Evolutionary conservation across 2,888 invertebrate species (phyloP).

Genomic region (Chalcis sispes): DNA sequence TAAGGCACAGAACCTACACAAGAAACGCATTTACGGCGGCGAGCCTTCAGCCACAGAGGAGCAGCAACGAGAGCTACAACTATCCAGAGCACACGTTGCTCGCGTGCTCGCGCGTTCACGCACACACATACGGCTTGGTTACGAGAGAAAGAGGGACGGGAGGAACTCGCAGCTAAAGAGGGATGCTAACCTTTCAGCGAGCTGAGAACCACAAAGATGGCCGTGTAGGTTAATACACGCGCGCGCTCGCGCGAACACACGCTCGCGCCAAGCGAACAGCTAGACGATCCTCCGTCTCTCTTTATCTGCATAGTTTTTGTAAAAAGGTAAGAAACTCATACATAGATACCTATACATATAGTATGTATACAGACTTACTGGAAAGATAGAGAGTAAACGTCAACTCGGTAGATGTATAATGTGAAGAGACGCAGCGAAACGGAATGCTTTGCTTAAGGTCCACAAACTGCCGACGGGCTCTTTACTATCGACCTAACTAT

Average conservation of each 20-base stretch:
- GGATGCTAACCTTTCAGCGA: slow-evolving; percentile 53
- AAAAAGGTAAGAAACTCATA: slow-evolving; percentile 30
- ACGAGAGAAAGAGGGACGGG: slow-evolving; percentile 29
- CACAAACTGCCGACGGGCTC: slow-evolving; percentile 61
- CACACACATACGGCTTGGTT: background rate
- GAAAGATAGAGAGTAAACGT: background rate
- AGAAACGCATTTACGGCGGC: slow-evolving; percentile 74
- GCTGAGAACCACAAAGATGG: slow-evolving; percentile 13
- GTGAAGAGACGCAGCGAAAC: slow-evolving; percentile 20
- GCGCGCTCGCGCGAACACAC: background rate
- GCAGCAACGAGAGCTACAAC: background rate
- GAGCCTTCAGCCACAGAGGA: slow-evolving; percentile 39
- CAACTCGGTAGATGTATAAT: slow-evolving; percentile 9
- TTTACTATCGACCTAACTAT: slow-evolving; percentile 72
- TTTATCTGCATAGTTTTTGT: slow-evolving; percentile 31
- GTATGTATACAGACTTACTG: no score
- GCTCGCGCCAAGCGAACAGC: background rate
- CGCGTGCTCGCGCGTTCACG: background rate
- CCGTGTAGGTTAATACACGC: background rate
- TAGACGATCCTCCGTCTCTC: no score
- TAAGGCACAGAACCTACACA: slow-evolving; percentile 68
- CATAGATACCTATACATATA: no score
- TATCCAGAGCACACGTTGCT: background rate
- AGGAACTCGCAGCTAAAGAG: slow-evolving; percentile 40
- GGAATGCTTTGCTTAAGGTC: slow-evolving; percentile 56